Evolutionary conservation across 2,113 vertebrate genomes (phyloP).

Genomic region (Entelurus aequoreus): DNA sequence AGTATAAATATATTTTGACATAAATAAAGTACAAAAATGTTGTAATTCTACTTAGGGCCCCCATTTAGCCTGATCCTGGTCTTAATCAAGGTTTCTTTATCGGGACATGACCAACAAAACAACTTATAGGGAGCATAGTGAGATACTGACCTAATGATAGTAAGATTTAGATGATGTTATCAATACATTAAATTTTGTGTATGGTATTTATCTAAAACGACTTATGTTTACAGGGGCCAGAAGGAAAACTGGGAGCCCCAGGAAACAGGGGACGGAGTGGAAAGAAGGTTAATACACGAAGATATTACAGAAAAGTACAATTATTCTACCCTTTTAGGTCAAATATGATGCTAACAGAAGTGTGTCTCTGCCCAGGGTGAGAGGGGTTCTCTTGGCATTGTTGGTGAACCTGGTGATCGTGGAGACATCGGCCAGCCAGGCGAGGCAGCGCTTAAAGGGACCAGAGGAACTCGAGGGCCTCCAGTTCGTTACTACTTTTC

Average conservation of each 20-base stretch:
- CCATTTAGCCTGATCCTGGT: no score
- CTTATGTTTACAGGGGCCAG: constrained; percentile 76
- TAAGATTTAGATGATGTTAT: not conserved
- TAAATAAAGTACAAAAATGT: no score
- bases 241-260: constrained; percentile 81
- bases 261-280: constrained; percentile 86
- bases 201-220: not conserved
- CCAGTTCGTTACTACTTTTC: constrained; percentile 72
- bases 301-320: not conserved
- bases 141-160: no score
- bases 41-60: no score
- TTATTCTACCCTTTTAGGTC: not conserved
- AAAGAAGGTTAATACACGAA: constrained; percentile 78
- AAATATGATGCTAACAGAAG: not conserved
- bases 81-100: no score
- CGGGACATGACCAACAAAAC: no score
- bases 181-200: not conserved
- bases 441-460: constrained; percentile 83
- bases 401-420: constrained; percentile 78
- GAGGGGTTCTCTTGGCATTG: constrained; percentile 77
- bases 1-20: no score
- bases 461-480: constrained; percentile 87
- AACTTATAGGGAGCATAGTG: no score
- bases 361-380: constrained; percentile 78
- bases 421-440: constrained; percentile 79